phyloP scores from a whole-genome alignment of 2,113 vertebrate genomes.

The Phrynocephalus versicolor region DNA sequence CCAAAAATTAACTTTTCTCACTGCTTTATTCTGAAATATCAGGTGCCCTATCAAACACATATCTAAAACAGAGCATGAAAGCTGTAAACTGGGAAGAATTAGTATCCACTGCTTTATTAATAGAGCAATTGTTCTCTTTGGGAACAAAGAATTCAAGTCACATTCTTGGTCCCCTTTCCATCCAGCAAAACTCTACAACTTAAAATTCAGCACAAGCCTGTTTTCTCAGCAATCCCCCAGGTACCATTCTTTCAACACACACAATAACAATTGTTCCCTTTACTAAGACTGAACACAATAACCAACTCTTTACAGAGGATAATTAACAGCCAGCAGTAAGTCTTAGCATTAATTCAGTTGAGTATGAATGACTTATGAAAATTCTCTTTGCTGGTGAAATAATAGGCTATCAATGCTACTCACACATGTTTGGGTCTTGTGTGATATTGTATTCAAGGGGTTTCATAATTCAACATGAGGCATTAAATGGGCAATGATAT shows the following conservation, averaged over 20 bases:
- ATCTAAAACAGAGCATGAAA: constrained; percentile 2
- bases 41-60: background rate
- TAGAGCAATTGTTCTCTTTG: constrained; percentile 57
- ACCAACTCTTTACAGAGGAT: constrained; percentile 62
- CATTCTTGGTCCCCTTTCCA: constrained; percentile 41
- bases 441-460: constrained; percentile 45
- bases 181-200: constrained; percentile 51
- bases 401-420: constrained; percentile 39
- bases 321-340: constrained; percentile 68
- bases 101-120: constrained; percentile 21
- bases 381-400: constrained; percentile 61
- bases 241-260: constrained; percentile 49
- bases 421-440: constrained; percentile 46
- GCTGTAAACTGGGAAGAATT: constrained; percentile 34
- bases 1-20: no score
- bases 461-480: constrained; percentile 54
- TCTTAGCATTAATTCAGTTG: constrained; percentile 62
- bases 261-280: constrained; percentile 59
- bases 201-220: constrained; percentile 50
- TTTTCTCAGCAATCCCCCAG: constrained; percentile 49
- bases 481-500: constrained; percentile 40
- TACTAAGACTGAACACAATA: constrained; percentile 65
- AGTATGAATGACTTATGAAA: constrained; percentile 64
- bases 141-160: constrained; percentile 48
- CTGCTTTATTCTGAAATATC: no score